Conservation (phyloP, 2,888 invertebrate genomes). For the Thymelicus acteon region DNA sequence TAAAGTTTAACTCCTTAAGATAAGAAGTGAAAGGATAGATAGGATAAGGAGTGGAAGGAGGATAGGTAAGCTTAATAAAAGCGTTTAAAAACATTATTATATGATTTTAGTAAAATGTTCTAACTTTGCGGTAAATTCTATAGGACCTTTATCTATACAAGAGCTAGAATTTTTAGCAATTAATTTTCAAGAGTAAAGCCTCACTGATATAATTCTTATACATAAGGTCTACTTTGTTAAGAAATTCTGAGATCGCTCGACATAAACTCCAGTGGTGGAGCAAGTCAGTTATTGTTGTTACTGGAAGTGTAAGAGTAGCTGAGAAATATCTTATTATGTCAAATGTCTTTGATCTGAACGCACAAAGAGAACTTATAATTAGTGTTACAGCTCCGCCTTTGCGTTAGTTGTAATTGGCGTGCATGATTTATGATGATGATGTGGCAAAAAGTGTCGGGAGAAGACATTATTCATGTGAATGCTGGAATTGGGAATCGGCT, state of each 20-base stretch:
- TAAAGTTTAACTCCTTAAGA: too few relatives aligned
- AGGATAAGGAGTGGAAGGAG: too few relatives aligned
- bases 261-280: background rate
- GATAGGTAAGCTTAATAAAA: too few relatives aligned
- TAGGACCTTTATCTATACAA: too few relatives aligned
- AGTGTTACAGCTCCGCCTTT: constrained; percentile 41
- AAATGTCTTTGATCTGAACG: constrained; percentile 44
- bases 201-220: too few relatives aligned
- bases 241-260: background rate
- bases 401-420: constrained; percentile 43
- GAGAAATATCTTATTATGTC: constrained; percentile 39
- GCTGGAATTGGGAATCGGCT: constrained; percentile 24
- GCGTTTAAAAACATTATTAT: too few relatives aligned
- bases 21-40: too few relatives aligned
- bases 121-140: too few relatives aligned
- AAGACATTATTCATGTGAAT: constrained; percentile 34
- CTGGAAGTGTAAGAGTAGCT: constrained; percentile 34
- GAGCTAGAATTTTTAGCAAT: too few relatives aligned
- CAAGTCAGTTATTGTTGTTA: constrained; percentile 18
- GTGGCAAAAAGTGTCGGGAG: constrained; percentile 28
- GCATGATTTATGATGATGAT: constrained; percentile 45
- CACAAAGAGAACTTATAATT: constrained; percentile 46
- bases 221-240: background rate
- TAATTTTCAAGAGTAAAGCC: too few relatives aligned
- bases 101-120: too few relatives aligned